A percentile compares a stretch with the other conserved stretches of the same genome.
phyloP scores from a whole-genome alignment of 1,140 invertebrate species.

The Drosophila ogumai region DNA sequence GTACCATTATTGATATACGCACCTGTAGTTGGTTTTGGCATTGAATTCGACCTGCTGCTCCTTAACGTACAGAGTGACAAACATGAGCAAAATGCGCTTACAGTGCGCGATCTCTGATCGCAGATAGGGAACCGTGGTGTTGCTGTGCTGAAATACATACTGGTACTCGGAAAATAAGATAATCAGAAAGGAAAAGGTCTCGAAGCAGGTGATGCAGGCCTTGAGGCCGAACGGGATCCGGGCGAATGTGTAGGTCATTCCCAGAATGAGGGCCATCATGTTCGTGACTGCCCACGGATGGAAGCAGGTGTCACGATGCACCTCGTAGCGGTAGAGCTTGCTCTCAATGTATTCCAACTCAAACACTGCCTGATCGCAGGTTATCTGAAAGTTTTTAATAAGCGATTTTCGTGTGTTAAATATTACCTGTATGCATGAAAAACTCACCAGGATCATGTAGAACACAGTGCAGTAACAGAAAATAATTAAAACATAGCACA shows the following conservation, averaged over 20 bases:
- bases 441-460: slow-evolving; percentile 87
- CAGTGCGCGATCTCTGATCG: slow-evolving; percentile 89
- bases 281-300: slow-evolving; percentile 92
- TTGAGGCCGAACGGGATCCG: slow-evolving; percentile 94
- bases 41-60: slow-evolving; percentile 95
- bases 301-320: slow-evolving; percentile 79
- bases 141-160: slow-evolving; percentile 86
- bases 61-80: slow-evolving; percentile 90
- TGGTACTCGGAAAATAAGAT: slow-evolving; percentile 85
- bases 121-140: slow-evolving; percentile 88
- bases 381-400: slow-evolving; percentile 7
- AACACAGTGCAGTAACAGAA: slow-evolving; percentile 87
- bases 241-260: slow-evolving; percentile 92
- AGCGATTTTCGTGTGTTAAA: neutral
- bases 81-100: slow-evolving; percentile 89
- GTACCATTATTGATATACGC: neutral
- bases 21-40: slow-evolving; percentile 89
- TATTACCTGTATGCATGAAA: neutral
- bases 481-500: slow-evolving; percentile 71
- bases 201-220: slow-evolving; percentile 88
- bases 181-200: slow-evolving; percentile 86
- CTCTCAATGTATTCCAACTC: slow-evolving; percentile 39
- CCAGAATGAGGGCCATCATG: slow-evolving; percentile 90
- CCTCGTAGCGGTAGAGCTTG: slow-evolving; percentile 54
- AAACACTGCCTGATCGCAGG: slow-evolving; percentile 27